A percentile compares a stretch with the other conserved stretches of the same genome.
phyloP scores from a whole-genome alignment of 1,140 invertebrate species.

The Leguminivora glycinivorella region DNA sequence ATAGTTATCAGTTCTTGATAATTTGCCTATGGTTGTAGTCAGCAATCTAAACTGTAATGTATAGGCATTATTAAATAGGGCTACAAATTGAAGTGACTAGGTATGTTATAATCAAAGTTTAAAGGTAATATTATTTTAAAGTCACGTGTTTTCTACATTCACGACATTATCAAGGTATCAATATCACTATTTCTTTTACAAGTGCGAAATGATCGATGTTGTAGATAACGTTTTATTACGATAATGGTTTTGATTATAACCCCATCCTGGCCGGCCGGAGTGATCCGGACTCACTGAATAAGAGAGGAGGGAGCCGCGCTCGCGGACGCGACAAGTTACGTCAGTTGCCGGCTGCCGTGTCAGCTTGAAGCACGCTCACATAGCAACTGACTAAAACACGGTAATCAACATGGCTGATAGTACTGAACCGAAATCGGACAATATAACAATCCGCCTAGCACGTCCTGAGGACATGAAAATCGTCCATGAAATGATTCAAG shows the following conservation, averaged over 20 bases:
- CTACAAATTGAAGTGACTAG: too few relatives aligned
- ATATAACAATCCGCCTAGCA: neutral
- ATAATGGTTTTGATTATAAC: neutral
- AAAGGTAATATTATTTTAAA: too few relatives aligned
- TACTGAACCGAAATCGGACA: neutral
- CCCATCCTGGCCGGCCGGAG: neutral
- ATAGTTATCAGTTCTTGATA: too few relatives aligned
- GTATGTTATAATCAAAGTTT: too few relatives aligned
- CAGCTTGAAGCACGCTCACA: neutral
- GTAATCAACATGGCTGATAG: neutral
- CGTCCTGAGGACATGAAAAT: slow-evolving; percentile 13
- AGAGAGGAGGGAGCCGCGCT: neutral
- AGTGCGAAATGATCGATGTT: too few relatives aligned
- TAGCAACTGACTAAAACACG: neutral
- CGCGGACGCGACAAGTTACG: neutral
- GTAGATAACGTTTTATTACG: neutral
- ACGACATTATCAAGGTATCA: too few relatives aligned
- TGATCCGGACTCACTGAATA: neutral
- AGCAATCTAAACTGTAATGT: too few relatives aligned
- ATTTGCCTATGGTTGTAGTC: too few relatives aligned
- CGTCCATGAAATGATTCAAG: slow-evolving; percentile 13
- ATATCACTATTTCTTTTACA: too few relatives aligned
- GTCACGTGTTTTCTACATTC: too few relatives aligned
- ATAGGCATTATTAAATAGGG: too few relatives aligned
- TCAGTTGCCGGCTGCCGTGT: neutral